Evolutionary conservation across 2,888 invertebrate species (phyloP).

Genomic region (Euzetes globulus): DNA sequence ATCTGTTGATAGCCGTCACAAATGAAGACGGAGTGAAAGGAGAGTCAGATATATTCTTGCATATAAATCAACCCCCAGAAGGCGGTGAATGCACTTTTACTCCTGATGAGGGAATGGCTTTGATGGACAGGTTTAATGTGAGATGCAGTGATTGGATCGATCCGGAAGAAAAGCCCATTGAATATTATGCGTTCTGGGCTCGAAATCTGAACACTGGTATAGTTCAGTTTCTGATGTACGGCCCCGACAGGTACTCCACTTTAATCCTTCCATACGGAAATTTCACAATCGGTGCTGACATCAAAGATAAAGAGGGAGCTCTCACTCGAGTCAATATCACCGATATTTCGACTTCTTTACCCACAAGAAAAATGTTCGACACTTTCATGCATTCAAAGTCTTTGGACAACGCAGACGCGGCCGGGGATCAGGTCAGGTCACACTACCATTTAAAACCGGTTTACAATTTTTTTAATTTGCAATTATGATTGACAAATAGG

Average conservation of each 20-base stretch:
- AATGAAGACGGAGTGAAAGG: conserved; percentile 42
- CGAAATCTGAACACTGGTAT: conserved; percentile 39
- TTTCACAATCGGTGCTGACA: conserved; percentile 42
- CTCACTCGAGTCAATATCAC: conserved; percentile 41
- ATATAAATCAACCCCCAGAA: conserved; percentile 43
- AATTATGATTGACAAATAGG: not conserved
- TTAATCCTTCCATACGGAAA: conserved; percentile 42
- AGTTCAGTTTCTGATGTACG: conserved; percentile 41
- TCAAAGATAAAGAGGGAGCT: conserved; percentile 43
- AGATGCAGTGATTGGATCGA: conserved; percentile 42
- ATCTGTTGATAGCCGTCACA: no score
- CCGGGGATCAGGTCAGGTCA: conserved; percentile 42
- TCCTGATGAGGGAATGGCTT: conserved; percentile 40
- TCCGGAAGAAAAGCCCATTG: conserved; percentile 42
- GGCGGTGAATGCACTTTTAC: conserved; percentile 41
- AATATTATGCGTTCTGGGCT: conserved; percentile 43
- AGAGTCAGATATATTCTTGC: conserved; percentile 42
- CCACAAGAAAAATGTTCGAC: conserved; percentile 42
- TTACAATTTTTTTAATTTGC: no score
- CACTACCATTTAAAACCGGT: no score
- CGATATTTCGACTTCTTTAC: conserved; percentile 39
- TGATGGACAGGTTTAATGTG: conserved; percentile 41
- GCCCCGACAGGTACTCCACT: conserved; percentile 39
- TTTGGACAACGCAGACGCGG: conserved; percentile 42
- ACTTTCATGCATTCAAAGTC: conserved; percentile 41